phyloP scores from a whole-genome alignment of 2,888 invertebrate genomes.

The Andrena dorsata region DNA sequence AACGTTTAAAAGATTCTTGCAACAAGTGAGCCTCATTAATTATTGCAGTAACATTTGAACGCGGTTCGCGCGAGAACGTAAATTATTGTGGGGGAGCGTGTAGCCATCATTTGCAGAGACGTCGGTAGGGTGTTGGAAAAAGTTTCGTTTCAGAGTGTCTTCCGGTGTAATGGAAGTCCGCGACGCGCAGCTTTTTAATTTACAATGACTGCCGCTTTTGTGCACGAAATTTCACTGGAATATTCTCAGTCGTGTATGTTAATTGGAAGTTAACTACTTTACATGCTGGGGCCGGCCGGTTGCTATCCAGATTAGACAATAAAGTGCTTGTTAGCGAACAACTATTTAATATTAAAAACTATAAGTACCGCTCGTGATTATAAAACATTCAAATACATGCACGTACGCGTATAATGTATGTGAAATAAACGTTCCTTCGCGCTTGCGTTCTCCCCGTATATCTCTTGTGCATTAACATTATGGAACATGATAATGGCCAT shows the following conservation, averaged over 20 bases:
- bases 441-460: constrained; percentile 6
- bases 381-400: constrained; percentile 66
- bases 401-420: constrained; percentile 47
- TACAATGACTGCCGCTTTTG: constrained; percentile 24
- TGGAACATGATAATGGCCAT: constrained; percentile 39
- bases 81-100: constrained; percentile 43
- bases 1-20: constrained; percentile 58
- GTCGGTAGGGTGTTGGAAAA: background rate
- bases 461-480: constrained; percentile 44
- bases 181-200: constrained; percentile 42
- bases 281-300: constrained; percentile 7
- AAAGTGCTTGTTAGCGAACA: constrained; percentile 64
- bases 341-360: constrained; percentile 69
- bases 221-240: constrained; percentile 31
- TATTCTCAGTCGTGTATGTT: constrained; percentile 41
- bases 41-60: constrained; percentile 50
- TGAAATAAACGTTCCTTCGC: constrained; percentile 57
- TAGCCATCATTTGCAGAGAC: constrained; percentile 17
- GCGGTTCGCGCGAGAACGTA: constrained; percentile 39
- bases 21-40: constrained; percentile 61
- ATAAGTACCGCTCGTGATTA: constrained; percentile 60
- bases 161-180: constrained; percentile 39
- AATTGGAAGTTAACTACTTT: constrained; percentile 59
- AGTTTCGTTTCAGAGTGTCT: constrained; percentile 40
- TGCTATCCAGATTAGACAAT: constrained; percentile 53